These are phyloP conservation scores for Salmo trutta DNA, from an alignment of 2,797 vertebrate genomes.

Conservation along the genomic window DNA sequence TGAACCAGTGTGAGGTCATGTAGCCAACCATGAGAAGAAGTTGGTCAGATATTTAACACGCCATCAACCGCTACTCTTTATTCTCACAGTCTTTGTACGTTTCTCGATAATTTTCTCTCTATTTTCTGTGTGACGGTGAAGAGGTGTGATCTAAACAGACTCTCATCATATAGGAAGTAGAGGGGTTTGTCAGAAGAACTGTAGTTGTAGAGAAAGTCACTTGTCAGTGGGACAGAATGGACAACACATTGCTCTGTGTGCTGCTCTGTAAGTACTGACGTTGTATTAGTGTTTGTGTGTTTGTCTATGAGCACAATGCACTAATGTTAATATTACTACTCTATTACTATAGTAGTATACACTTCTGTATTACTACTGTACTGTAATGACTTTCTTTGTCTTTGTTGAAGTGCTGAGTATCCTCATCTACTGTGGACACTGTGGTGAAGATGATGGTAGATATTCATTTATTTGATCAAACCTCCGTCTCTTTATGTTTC, in stretches of 20 bases:
- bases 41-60: too few relatives aligned
- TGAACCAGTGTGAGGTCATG: too few relatives aligned
- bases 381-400: background rate
- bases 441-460: constrained; percentile 22
- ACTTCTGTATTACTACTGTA: background rate
- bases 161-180: background rate
- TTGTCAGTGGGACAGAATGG: background rate
- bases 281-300: background rate
- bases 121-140: background rate
- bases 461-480: background rate
- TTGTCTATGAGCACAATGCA: background rate
- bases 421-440: constrained; percentile 5
- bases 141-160: background rate
- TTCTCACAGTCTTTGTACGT: too few relatives aligned
- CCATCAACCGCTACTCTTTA: too few relatives aligned
- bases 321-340: too few relatives aligned
- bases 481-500: background rate
- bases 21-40: too few relatives aligned
- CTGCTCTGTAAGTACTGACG: background rate
- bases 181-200: too few relatives aligned
- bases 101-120: background rate
- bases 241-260: background rate
- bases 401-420: constrained; percentile 34
- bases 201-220: too few relatives aligned
- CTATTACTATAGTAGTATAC: too few relatives aligned